Evolutionary conservation across 2,888 invertebrate species (phyloP), one percentile per base, ranked within the genome.

Genomic region (Yponomeuta sedellus): DNA sequence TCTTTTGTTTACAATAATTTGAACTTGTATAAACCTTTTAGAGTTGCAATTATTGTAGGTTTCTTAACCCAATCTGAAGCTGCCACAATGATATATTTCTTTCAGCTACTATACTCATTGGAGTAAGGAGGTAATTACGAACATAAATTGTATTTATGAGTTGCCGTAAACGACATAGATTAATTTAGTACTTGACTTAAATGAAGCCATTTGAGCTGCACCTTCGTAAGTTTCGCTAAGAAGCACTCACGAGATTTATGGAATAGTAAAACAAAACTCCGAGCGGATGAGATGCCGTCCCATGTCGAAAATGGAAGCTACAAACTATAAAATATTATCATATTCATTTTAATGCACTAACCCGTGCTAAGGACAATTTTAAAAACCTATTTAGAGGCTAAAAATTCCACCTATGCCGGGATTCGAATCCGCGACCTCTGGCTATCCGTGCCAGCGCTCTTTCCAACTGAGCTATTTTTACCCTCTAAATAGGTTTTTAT

Each of bases 251-350:
- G 22, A 63, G 22, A 63, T 63, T 63, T 40, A 44, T 63, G 59
- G 70, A 70, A 70, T 69, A 66, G 67, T 68, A 66, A 64, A 52
- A 52, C 44, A 52, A 52, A 16, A 52, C 34, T 52, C 16, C 44
- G 44, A 52, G 44, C 2, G 44, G 16, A 8, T 16, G 44, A 16
- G 16, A 2, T 16, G 44, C 16, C 12, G 44, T 52, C 44, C 16
- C 16, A 52, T 16, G 5, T 52, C 1, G 44, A 52, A 52, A 12
- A 16, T 3, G 1, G 16, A 2, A 52, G 44, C 34, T 5, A 34
- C 34, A 34, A 52, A 52, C 44, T 52, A 16, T 16, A 52, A 16
- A 34, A 34, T n/a, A n/a, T n/a, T n/a, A n/a, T n/a, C n/a, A n/a
- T n/a, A n/a, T n/a, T n/a, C n/a, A n/a, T n/a, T n/a, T n/a, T n/a